These are phyloP conservation scores for Peromyscus eremicus DNA, from an alignment of 2,797 vertebrate genomes.

Conservation along the genomic window DNA sequence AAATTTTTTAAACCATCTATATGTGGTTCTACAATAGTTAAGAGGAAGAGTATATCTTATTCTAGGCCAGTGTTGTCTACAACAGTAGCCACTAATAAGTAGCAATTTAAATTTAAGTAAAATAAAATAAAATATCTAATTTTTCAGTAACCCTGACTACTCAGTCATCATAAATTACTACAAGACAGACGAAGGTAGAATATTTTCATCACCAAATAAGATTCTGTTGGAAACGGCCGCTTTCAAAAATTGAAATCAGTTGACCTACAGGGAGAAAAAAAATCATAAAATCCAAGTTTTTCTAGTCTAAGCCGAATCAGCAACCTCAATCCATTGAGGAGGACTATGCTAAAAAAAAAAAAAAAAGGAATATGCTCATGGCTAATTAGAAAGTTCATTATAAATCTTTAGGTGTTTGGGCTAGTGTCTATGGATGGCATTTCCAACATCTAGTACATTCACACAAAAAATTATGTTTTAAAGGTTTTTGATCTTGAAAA, in stretches of 20 bases:
- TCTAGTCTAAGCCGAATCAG: not conserved
- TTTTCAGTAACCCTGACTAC: not conserved
- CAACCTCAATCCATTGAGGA: not conserved
- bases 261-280: not conserved
- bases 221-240: not conserved
- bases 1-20: not conserved
- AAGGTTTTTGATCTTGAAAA: conserved; percentile 10
- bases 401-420: not conserved
- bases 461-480: not conserved
- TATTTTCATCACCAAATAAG: not conserved
- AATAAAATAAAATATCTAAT: not conserved
- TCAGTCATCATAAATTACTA: not conserved
- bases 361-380: not conserved
- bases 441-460: not conserved
- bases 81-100: not conserved
- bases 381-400: not conserved
- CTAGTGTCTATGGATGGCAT: not conserved
- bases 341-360: not conserved
- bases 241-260: not conserved
- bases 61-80: not conserved
- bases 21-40: not conserved
- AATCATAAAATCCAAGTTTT: not conserved
- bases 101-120: conserved; percentile 35
- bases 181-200: not conserved
- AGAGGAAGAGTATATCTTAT: not conserved